A percentile compares a stretch with the other conserved stretches of the same genome.
Evolutionary conservation across 2,113 vertebrate genomes (phyloP).

Genomic region (Ptychochromis oligacanthus): DNA sequence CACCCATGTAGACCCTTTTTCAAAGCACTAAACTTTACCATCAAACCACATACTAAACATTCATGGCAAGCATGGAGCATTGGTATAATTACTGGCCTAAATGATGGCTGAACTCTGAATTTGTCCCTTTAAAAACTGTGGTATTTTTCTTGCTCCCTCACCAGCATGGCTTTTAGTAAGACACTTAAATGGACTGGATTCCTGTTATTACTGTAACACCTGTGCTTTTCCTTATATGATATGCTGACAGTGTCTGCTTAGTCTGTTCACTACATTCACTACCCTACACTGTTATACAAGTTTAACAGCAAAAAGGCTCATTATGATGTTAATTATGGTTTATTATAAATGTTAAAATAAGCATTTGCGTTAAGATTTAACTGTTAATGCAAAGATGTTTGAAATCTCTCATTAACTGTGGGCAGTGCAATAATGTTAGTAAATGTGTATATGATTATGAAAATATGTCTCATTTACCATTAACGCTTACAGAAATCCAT

Average conservation of each 20-base stretch:
- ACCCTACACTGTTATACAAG: too few species aligned
- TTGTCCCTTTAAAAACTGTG: background rate
- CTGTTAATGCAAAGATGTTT: background rate
- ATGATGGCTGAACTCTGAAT: background rate
- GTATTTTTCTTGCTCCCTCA: background rate
- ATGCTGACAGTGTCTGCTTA: background rate
- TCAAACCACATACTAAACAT: background rate
- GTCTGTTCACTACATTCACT: too few species aligned
- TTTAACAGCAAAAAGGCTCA: background rate
- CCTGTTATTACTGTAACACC: background rate
- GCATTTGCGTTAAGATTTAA: too few species aligned
- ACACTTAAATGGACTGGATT: background rate
- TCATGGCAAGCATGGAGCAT: constrained; percentile 3
- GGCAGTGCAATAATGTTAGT: background rate
- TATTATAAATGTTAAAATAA: too few species aligned
- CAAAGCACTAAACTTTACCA: constrained; percentile 2
- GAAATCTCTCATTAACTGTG: background rate
- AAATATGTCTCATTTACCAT: background rate
- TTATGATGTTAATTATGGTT: background rate
- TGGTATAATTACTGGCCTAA: background rate
- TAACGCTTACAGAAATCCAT: background rate
- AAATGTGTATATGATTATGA: background rate
- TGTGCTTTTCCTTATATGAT: background rate
- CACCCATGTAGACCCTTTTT: background rate
- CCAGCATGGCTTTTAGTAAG: background rate